phyloP scores from a whole-genome alignment of 2,888 invertebrate genomes.

The Boloria selene region DNA sequence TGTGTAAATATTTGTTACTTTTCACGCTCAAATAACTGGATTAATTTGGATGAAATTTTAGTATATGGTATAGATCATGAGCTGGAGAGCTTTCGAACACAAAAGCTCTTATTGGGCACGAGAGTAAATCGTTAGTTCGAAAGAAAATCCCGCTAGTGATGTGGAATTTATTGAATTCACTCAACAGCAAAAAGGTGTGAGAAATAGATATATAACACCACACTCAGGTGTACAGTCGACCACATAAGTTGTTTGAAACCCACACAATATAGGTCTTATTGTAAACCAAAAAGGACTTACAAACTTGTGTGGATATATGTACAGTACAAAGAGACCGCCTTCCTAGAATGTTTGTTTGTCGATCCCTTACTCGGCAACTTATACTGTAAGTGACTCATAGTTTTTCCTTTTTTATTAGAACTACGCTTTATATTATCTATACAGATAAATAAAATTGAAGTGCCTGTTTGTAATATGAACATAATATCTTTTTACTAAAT shows the following conservation, averaged over 20 bases:
- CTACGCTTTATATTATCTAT: too few relatives aligned
- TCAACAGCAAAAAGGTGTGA: constrained; percentile 37
- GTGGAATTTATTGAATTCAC: constrained; percentile 25
- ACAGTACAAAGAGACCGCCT: constrained; percentile 34
- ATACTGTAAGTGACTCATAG: constrained; percentile 10
- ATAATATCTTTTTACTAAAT: too few relatives aligned
- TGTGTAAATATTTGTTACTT: too few relatives aligned
- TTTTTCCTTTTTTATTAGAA: not conserved
- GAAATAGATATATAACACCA: constrained; percentile 37
- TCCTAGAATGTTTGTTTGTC: constrained; percentile 34
- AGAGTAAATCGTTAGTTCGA: too few relatives aligned
- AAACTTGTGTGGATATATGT: constrained; percentile 13
- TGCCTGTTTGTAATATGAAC: too few relatives aligned
- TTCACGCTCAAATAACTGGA: too few relatives aligned
- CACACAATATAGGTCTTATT: not conserved
- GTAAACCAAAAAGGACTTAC: not conserved
- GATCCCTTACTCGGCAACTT: constrained; percentile 30
- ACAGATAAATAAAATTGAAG: too few relatives aligned
- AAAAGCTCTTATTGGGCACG: too few relatives aligned
- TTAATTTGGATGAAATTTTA: too few relatives aligned
- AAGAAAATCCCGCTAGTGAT: not conserved
- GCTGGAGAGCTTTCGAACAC: too few relatives aligned
- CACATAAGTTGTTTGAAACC: too few relatives aligned
- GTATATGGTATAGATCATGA: too few relatives aligned
- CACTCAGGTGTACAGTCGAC: constrained; percentile 20